Evolutionary conservation across 2,888 invertebrate species (phyloP).

Genomic region (Proisotoma minuta): DNA sequence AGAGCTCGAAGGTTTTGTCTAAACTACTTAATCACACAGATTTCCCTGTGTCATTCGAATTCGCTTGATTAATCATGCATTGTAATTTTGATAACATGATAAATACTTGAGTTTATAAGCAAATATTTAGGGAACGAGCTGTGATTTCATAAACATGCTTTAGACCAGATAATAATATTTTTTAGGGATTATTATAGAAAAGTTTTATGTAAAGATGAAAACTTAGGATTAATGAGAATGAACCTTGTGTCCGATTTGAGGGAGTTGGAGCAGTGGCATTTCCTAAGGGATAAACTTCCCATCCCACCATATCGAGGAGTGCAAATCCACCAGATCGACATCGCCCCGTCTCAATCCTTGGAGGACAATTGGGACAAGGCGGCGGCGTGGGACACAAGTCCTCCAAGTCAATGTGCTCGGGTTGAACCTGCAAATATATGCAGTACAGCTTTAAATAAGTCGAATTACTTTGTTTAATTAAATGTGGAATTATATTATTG

Average conservation of each 20-base stretch:
- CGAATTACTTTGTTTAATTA: background rate
- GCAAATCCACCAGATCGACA: constrained; percentile 60
- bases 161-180: too few species aligned
- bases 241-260: constrained; percentile 56
- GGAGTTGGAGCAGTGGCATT: constrained; percentile 60
- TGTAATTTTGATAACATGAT: too few species aligned
- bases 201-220: too few species aligned
- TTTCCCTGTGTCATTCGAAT: too few species aligned
- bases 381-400: constrained; percentile 60
- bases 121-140: too few species aligned
- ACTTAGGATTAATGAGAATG: too few species aligned
- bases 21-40: too few species aligned
- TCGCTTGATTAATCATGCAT: too few species aligned
- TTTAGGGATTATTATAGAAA: too few species aligned
- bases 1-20: too few species aligned
- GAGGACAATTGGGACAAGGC: constrained; percentile 62
- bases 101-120: too few species aligned
- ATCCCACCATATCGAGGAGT: constrained; percentile 58
- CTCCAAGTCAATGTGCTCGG: constrained; percentile 58
- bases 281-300: constrained; percentile 57
- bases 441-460: background rate
- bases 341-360: constrained; percentile 53
- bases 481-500: constrained; percentile 3
- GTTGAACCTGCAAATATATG: constrained; percentile 53
- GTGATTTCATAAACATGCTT: too few species aligned